Base-by-base conservation (phyloP, 2,888 invertebrate genomes). In the Agriotes lineatus region DNA sequence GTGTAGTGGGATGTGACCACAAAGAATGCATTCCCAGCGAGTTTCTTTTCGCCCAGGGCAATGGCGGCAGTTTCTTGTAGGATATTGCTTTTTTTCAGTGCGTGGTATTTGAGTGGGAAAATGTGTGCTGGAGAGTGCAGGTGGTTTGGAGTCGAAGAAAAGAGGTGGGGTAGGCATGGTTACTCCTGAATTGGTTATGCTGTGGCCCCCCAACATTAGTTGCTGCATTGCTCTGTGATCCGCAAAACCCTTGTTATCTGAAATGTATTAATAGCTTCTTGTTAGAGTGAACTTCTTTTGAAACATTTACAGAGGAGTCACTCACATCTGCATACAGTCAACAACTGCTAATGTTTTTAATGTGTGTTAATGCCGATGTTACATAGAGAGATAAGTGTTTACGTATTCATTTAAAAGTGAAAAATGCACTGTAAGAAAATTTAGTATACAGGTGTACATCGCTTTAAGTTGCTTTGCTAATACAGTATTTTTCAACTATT, bases 21-120 rank as follows among this genome's bases (percentile, higher is more conserved):
- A 61, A 4, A 37, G 52, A 7, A 62, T 25, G 19, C 62, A 62
- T 42, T 62, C 25, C 39, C 50, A 62, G 10, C 52, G 62, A 9
- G 62, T 62, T 25, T 52, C 60, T 35, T 60, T 60, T n/a, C 60
- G 54, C 19, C 52, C 52, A 14, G 52, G 54, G 25, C 62, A 62
- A 52, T 33, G 42, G 0, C 54, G 62, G 16, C 52, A 62, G 25
- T 62, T 62, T 42, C 54, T 50, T n/a, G 62, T 52, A 19, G 61
- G 61, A 16, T 61, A 52, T 22, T 52, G 61, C 25, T 50, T 52
- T 22, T 22, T 61, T 19, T 35, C 50, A 39, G 61, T 50, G 37
- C 37, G 19, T 39, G 61, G 61, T 61, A 52, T 61, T 42, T 50
- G 19, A 5, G 50, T 61, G 1, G 61, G 50, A 14, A 50, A 12